phyloP scores from a whole-genome alignment of 2,888 invertebrate genomes.

The Leptothorax acervorum region DNA sequence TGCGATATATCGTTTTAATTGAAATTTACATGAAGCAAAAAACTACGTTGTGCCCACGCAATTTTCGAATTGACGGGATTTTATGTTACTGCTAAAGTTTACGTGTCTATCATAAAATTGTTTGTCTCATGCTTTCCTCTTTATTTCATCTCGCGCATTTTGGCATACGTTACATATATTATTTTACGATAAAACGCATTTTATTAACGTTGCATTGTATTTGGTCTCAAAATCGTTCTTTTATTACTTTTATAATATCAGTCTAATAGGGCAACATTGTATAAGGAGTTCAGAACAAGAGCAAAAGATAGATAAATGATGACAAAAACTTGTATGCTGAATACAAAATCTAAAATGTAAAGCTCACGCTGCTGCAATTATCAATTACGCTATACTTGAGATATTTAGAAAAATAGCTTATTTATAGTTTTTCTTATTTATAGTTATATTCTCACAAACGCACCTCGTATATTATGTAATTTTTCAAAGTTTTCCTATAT shows the following conservation, averaged over 20 bases:
- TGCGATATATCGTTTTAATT: constrained; percentile 59
- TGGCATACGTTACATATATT: constrained; percentile 23
- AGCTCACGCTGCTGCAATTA: not conserved
- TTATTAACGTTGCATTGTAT: not conserved
- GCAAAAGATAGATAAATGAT: not conserved
- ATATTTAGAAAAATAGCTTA: not conserved
- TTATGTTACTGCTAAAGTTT: constrained; percentile 47
- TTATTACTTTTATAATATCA: not conserved
- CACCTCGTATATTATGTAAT: not conserved
- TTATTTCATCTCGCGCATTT: constrained; percentile 27
- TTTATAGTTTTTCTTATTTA: not conserved
- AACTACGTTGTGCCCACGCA: constrained; percentile 31
- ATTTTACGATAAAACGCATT: constrained; percentile 6
- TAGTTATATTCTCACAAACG: not conserved
- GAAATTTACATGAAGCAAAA: constrained; percentile 56
- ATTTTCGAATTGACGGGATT: constrained; percentile 48
- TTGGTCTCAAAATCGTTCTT: not conserved
- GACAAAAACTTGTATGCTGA: not conserved
- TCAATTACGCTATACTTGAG: not conserved
- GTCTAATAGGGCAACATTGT: not conserved
- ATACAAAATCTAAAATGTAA: not conserved
- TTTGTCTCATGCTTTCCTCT: constrained; percentile 7
- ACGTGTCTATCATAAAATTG: constrained; percentile 26
- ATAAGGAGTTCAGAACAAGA: not conserved
- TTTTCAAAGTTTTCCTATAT: not conserved